Conservation (phyloP, 2,113 vertebrate species). For the Aptenodytes patagonicus region DNA sequence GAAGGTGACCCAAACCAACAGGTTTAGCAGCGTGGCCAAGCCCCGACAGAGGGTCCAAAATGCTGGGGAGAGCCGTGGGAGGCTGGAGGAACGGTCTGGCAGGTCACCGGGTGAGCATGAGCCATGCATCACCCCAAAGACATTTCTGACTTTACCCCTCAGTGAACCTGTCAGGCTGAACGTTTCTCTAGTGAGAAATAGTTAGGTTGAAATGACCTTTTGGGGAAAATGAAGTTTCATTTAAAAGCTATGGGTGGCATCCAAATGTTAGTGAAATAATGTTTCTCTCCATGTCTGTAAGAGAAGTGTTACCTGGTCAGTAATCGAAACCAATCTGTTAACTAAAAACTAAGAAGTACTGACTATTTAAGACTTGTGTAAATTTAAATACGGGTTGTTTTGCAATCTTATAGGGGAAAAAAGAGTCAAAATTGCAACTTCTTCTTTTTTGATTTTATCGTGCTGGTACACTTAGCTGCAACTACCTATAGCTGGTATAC, state of each 20-base stretch:
- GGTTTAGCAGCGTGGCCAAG: background rate
- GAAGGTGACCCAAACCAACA: background rate
- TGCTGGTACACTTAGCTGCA: background rate
- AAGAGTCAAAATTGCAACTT: background rate
- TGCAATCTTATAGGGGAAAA: background rate
- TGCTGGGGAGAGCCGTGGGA: background rate
- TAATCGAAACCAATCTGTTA: background rate
- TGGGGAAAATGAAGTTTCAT: background rate
- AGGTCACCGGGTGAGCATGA: background rate
- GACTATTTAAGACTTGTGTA: background rate
- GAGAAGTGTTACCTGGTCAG: background rate
- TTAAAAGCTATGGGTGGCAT: background rate
- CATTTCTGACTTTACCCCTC: background rate
- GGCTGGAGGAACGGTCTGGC: background rate
- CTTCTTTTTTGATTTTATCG: background rate
- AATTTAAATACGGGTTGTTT: background rate
- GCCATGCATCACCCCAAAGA: background rate
- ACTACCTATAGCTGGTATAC: background rate
- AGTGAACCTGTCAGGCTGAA: background rate
- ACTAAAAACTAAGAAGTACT: background rate
- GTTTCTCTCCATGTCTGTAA: background rate
- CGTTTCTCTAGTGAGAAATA: background rate
- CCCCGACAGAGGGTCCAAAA: background rate
- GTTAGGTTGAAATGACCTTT: background rate
- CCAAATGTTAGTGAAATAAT: background rate